Evolutionary conservation across 2,888 invertebrate genomes (phyloP).

Genomic region (Yponomeuta plumbellus): DNA sequence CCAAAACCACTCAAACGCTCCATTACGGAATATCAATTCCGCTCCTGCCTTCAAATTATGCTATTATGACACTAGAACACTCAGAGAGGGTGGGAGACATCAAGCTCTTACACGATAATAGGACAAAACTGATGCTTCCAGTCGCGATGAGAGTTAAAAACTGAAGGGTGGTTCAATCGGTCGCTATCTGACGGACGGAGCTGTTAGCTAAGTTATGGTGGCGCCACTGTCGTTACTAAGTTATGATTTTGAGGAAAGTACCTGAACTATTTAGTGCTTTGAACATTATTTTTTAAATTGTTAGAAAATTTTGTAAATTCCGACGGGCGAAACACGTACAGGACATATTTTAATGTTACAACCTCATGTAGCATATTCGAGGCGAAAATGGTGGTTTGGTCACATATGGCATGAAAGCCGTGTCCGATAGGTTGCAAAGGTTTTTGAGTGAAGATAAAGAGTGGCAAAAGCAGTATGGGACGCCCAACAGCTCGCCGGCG

Average conservation of each 20-base stretch:
- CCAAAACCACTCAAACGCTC: background rate
- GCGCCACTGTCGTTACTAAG: background rate
- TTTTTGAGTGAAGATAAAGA: too few species aligned
- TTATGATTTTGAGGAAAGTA: background rate
- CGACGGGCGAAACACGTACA: too few species aligned
- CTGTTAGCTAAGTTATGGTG: background rate
- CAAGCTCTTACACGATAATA: slow-evolving; percentile 52
- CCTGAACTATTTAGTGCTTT: too few species aligned
- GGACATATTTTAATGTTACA: too few species aligned
- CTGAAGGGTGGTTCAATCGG: slow-evolving; percentile 21
- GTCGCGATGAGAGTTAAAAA: slow-evolving; percentile 50
- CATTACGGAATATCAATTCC: background rate
- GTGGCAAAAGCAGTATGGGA: too few species aligned
- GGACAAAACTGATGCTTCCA: slow-evolving; percentile 55
- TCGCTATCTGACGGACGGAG: background rate
- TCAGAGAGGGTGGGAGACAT: slow-evolving; percentile 42
- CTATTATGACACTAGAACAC: slow-evolving; percentile 52
- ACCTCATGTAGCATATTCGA: too few species aligned
- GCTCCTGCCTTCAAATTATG: slow-evolving; percentile 11
- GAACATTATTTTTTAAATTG: too few species aligned
- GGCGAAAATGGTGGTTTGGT: too few species aligned
- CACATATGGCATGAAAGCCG: too few species aligned
- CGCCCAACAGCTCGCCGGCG: too few species aligned
- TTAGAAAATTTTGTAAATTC: too few species aligned
- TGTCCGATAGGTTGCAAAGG: too few species aligned